phyloP scores from a whole-genome alignment of 2,797 vertebrate species.

The Sparidentex hasta region DNA sequence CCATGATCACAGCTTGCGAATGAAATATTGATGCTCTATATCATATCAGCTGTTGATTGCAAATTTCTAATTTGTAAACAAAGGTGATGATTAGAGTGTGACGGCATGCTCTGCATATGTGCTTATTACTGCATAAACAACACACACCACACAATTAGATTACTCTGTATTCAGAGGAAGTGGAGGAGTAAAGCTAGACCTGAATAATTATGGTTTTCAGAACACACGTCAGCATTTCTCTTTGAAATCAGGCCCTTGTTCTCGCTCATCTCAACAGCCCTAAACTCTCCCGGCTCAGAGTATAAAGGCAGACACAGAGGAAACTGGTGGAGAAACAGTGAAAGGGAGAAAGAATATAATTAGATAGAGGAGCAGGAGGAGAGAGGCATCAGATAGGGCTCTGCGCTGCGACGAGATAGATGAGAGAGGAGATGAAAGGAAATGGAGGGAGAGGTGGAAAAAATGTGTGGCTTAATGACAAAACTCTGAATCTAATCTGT shows the following conservation, averaged over 20 bases:
- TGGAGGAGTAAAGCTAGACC: conserved; percentile 30
- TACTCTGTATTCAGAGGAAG: conserved; percentile 18
- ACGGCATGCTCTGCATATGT: conserved; percentile 13
- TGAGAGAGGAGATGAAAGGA: conserved; percentile 61
- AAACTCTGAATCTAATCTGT: conserved; percentile 47
- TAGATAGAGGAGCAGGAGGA: conserved; percentile 46
- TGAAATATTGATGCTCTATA: conserved; percentile 51
- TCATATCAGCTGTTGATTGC: conserved; percentile 23
- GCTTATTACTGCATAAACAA: conserved; percentile 32
- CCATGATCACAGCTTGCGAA: conserved; percentile 52
- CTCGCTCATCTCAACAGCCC: conserved; percentile 21
- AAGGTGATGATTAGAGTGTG: conserved; percentile 35
- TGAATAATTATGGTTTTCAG: conserved; percentile 52
- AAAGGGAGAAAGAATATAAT: conserved; percentile 58
- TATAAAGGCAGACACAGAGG: conserved; percentile 28
- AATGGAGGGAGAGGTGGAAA: conserved; percentile 49
- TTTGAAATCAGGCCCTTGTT: conserved; percentile 64
- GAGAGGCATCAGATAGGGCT: conserved; percentile 36
- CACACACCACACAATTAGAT: conserved; percentile 42
- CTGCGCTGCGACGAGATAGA: conserved; percentile 10
- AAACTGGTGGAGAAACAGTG: conserved; percentile 44
- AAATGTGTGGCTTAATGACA: conserved; percentile 41
- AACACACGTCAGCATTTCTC: conserved; percentile 57
- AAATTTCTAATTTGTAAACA: conserved; percentile 54
- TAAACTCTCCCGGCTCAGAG: conserved; percentile 20